These are phyloP conservation scores for Catonia carolina DNA, from an alignment of 2,888 invertebrate genomes.

Conservation along the genomic window DNA sequence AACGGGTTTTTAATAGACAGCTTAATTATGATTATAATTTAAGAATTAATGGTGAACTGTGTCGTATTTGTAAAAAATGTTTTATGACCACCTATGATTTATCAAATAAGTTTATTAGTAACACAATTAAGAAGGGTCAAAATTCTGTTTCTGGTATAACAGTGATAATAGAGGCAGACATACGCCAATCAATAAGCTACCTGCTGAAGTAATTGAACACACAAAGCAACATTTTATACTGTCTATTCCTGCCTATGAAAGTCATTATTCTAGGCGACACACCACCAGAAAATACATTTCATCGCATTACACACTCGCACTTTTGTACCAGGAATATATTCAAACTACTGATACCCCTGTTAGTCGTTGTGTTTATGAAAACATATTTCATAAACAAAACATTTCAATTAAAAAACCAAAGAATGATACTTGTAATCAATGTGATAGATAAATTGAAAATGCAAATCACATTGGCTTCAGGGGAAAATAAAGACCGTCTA, in stretches of 20 bases:
- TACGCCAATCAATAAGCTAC: background rate
- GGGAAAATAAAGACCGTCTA: constrained; percentile 3
- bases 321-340: background rate
- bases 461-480: constrained; percentile 12
- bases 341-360: constrained; percentile 2
- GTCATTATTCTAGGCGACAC: constrained; percentile 5
- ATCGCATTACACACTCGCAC: background rate
- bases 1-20: background rate
- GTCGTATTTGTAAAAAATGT: background rate
- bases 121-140: background rate
- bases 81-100: constrained; percentile 2
- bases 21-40: constrained; percentile 1
- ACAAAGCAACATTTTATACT: constrained; percentile 6
- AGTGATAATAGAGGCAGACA: no score
- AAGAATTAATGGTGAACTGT: constrained; percentile 3
- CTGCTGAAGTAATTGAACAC: background rate
- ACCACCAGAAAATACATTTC: background rate
- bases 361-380: constrained; percentile 21
- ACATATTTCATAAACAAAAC: constrained; percentile 23
- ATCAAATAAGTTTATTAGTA: constrained; percentile 1
- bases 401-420: constrained; percentile 30
- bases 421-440: constrained; percentile 30
- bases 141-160: background rate
- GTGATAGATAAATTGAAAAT: constrained; percentile 25
- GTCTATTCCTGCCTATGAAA: background rate